phyloP scores from a whole-genome alignment of 2,888 invertebrate genomes.

The Phyllotreta cruciferae region DNA sequence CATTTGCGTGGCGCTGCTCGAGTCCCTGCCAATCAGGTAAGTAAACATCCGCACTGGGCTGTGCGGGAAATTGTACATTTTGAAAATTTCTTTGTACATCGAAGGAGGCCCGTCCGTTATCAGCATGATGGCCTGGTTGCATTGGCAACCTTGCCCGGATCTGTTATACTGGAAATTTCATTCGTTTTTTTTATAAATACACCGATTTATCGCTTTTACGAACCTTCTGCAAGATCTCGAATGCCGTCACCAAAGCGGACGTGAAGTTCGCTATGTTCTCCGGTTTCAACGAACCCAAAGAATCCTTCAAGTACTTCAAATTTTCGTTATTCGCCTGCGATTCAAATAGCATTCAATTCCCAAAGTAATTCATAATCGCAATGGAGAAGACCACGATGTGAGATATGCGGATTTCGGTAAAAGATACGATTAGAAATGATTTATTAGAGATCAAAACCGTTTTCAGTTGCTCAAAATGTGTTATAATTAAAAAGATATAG shows the following conservation, averaged over 20 bases:
- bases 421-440: too few relatives aligned
- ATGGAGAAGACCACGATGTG: too few relatives aligned
- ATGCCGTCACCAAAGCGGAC: constrained; percentile 88
- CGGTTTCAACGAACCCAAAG: constrained; percentile 75
- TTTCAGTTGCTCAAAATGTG: too few relatives aligned
- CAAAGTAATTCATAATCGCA: too few relatives aligned
- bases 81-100: constrained; percentile 69
- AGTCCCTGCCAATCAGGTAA: constrained; percentile 93
- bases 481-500: too few relatives aligned
- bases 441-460: too few relatives aligned
- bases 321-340: constrained; percentile 81
- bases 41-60: constrained; percentile 96
- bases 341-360: neutral
- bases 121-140: constrained; percentile 98
- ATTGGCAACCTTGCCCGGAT: constrained; percentile 86
- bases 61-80: constrained; percentile 89
- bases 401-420: too few relatives aligned
- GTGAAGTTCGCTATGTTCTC: constrained; percentile 90
- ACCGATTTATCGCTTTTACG: neutral
- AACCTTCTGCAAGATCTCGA: constrained; percentile 89
- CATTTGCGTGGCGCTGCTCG: constrained; percentile 83
- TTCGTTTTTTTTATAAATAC: neutral
- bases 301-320: constrained; percentile 79
- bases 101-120: constrained; percentile 92
- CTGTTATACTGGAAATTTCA: constrained; percentile 73